Conservation (phyloP, 2,888 invertebrate species). For the Penaeus monodon region DNA sequence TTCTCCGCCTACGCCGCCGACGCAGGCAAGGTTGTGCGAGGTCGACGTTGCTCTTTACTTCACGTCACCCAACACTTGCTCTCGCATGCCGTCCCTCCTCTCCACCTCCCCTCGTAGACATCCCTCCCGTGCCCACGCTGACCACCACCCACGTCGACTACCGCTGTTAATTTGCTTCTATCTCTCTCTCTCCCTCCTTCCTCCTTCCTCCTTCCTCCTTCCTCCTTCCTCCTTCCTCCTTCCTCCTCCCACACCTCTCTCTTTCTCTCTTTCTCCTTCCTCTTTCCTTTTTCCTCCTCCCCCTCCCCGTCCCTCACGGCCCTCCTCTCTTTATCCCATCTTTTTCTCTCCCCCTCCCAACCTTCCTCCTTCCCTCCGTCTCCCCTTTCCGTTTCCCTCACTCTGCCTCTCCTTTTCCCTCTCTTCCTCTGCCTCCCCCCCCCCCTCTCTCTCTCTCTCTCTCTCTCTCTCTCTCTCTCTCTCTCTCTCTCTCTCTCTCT, state of each 20-base stretch:
- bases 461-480: no score
- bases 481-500: no score
- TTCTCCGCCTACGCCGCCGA: no score
- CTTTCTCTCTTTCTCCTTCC: background rate
- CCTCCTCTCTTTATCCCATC: background rate
- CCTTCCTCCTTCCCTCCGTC: background rate
- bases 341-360: background rate
- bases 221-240: no score
- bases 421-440: background rate
- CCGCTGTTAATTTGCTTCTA: no score
- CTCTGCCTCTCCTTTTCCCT: background rate
- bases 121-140: no score
- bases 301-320: background rate
- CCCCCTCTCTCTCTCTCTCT: background rate
- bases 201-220: no score
- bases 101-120: background rate
- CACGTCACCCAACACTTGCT: background rate
- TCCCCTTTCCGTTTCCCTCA: background rate
- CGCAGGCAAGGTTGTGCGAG: no score
- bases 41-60: no score
- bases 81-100: background rate
- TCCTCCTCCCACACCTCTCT: background rate
- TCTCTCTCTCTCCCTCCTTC: no score
- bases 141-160: no score
- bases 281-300: background rate